phyloP scores from a whole-genome alignment of 2,888 invertebrate species.

The Drosophila hamatofila region DNA sequence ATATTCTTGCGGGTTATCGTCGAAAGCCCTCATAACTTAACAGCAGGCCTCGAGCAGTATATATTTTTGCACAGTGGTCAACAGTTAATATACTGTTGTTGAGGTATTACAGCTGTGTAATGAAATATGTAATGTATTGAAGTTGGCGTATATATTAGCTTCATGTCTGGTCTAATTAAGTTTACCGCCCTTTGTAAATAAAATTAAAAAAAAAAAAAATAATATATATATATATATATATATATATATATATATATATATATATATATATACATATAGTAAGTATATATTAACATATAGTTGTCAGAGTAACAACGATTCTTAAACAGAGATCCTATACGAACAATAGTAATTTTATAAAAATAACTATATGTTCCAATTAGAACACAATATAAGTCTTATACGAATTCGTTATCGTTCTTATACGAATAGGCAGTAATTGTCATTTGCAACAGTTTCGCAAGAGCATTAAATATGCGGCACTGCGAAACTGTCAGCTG shows the following conservation, averaged over 20 bases:
- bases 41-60: neutral
- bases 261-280: too few relatives aligned
- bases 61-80: neutral
- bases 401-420: neutral
- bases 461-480: neutral
- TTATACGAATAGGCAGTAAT: neutral
- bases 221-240: too few relatives aligned
- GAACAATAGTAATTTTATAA: neutral
- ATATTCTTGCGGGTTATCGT: neutral
- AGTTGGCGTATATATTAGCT: neutral
- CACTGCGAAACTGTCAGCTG: neutral
- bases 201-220: too few relatives aligned
- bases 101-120: neutral
- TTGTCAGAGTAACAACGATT: too few relatives aligned
- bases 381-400: neutral
- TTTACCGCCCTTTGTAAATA: too few relatives aligned
- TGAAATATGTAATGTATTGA: neutral
- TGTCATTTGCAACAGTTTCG: neutral
- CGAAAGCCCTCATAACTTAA: neutral
- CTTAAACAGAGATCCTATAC: too few relatives aligned
- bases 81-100: neutral
- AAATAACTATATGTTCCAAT: neutral
- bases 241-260: too few relatives aligned
- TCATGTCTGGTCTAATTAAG: neutral
- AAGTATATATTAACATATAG: too few relatives aligned